Evolutionary conservation across 2,797 vertebrate species (phyloP).

Genomic region (Acropternis orthonyx): DNA sequence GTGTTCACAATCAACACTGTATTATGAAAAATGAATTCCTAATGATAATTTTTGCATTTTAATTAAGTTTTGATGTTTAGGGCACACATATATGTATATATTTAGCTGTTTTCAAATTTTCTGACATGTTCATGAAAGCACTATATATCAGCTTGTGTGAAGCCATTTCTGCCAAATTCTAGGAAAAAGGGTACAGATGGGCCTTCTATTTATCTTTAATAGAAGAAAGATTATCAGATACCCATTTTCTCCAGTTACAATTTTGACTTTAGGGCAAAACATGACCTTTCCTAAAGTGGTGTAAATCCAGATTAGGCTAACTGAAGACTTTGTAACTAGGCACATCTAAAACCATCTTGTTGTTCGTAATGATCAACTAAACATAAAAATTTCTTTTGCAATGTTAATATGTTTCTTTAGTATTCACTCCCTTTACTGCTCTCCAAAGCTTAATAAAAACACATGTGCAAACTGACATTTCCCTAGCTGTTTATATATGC

Average conservation of each 20-base stretch:
- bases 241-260: neutral
- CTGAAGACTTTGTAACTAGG: neutral
- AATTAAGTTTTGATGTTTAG: slow-evolving; percentile 57
- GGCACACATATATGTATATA: slow-evolving; percentile 26
- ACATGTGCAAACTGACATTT: neutral
- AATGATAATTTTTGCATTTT: slow-evolving; percentile 54
- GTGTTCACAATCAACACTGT: neutral
- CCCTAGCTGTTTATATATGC: neutral
- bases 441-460: neutral
- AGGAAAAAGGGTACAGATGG: neutral
- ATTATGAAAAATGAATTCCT: slow-evolving; percentile 47
- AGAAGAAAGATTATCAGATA: neutral
- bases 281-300: neutral
- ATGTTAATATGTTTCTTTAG: neutral
- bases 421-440: neutral
- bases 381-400: neutral
- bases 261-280: neutral
- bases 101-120: slow-evolving; percentile 53
- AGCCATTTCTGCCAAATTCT: slow-evolving; percentile 9
- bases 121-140: neutral
- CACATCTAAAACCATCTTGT: neutral
- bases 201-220: neutral
- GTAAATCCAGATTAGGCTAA: neutral
- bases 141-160: neutral
- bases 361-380: neutral